Evolutionary conservation across 2,888 invertebrate species (phyloP).

Genomic region (Atethmia centrago): DNA sequence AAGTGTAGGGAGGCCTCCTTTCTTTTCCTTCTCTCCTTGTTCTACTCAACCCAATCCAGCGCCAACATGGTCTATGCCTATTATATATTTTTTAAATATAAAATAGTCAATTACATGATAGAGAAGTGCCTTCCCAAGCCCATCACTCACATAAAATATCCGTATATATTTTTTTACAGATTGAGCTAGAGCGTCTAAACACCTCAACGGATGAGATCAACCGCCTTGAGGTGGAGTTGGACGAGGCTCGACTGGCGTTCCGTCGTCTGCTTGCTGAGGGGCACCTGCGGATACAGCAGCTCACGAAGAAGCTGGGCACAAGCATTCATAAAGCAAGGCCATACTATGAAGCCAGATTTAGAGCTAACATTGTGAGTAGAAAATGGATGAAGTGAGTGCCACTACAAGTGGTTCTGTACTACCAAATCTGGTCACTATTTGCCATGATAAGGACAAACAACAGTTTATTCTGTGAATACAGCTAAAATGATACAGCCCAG

Average conservation of each 20-base stretch:
- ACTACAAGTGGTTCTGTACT: not conserved
- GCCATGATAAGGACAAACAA: not conserved
- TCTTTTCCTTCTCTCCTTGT: too few species aligned
- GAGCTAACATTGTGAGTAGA: constrained; percentile 93
- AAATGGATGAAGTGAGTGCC: not conserved
- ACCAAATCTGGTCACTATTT: not conserved
- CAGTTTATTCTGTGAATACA: not conserved
- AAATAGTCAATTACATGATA: not conserved
- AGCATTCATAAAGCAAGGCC: constrained; percentile 97
- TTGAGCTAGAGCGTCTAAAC: constrained; percentile 97
- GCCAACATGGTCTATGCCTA: not conserved
- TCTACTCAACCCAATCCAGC: not conserved
- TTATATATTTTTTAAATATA: not conserved
- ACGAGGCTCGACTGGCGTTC: constrained; percentile 96
- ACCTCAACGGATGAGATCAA: constrained; percentile 98
- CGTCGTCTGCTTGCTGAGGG: constrained; percentile 95
- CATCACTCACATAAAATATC: too few species aligned
- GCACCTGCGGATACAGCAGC: constrained; percentile 94
- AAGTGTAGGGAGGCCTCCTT: too few species aligned
- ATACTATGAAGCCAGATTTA: constrained; percentile 96
- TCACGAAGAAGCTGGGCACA: constrained; percentile 95
- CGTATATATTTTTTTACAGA: too few species aligned
- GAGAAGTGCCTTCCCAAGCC: not conserved
- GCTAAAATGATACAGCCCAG: not conserved
- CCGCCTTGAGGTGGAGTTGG: constrained; percentile 96